These are phyloP conservation scores for Limnephilus lunatus DNA, from an alignment of 2,888 invertebrate species.

Conservation along the genomic window DNA sequence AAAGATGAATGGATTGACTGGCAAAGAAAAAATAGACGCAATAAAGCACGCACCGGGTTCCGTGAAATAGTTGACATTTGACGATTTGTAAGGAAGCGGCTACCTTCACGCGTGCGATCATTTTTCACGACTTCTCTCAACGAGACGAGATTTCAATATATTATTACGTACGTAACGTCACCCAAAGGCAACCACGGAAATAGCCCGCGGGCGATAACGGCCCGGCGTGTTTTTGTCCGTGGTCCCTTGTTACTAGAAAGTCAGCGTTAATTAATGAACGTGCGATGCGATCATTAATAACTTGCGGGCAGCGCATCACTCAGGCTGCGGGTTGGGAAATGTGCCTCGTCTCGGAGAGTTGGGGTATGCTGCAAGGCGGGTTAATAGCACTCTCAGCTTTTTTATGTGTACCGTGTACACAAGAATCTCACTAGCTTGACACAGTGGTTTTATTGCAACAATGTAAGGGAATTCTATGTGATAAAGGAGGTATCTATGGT, in stretches of 20 bases:
- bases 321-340: constrained; percentile 54
- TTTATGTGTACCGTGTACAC: not conserved
- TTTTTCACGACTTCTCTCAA: constrained; percentile 18
- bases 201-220: constrained; percentile 51
- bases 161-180: constrained; percentile 15
- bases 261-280: constrained; percentile 65
- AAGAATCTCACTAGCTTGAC: not conserved
- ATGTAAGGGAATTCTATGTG: not conserved
- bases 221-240: constrained; percentile 52
- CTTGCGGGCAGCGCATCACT: constrained; percentile 64
- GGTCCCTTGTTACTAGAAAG: constrained; percentile 62
- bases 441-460: not conserved
- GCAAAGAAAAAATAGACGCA: not conserved
- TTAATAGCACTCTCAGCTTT: not conserved
- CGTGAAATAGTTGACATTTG: constrained; percentile 10
- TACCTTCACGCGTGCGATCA: constrained; percentile 12
- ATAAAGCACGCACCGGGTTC: not conserved
- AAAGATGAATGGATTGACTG: not conserved
- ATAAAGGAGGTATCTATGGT: not conserved
- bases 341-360: not conserved
- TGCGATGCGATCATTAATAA: constrained; percentile 63
- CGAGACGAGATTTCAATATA: not conserved
- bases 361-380: not conserved
- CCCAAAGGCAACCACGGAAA: constrained; percentile 49
- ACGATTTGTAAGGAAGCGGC: constrained; percentile 34